Conservation (phyloP, 2,888 invertebrate species). For the Buathra laborator region DNA sequence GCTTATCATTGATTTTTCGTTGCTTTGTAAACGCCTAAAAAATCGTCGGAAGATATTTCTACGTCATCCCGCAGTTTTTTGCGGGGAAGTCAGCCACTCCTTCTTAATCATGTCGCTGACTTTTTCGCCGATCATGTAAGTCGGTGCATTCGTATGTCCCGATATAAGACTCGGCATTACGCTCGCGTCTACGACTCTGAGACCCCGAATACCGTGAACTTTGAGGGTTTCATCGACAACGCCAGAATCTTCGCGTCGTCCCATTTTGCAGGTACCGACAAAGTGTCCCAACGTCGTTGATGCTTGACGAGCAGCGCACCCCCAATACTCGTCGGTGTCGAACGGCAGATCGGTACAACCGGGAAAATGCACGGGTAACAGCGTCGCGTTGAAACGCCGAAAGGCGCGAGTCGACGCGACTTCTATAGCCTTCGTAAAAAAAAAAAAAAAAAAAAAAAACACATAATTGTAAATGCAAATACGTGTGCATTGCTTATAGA, state of each 20-base stretch:
- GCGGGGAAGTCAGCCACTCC: slow-evolving; percentile 78
- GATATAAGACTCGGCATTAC: slow-evolving; percentile 87
- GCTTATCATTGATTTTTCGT: too few relatives aligned
- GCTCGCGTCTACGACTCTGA: slow-evolving; percentile 88
- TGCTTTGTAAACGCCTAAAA: too few relatives aligned
- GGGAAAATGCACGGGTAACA: slow-evolving; percentile 88
- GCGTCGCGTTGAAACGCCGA: slow-evolving; percentile 86
- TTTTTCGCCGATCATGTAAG: slow-evolving; percentile 88
- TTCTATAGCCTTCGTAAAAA: slow-evolving; percentile 86
- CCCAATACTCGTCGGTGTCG: slow-evolving; percentile 90
- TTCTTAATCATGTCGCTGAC: slow-evolving; percentile 87
- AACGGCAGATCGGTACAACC: slow-evolving; percentile 89
- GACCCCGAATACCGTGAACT: slow-evolving; percentile 86
- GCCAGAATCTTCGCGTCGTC: slow-evolving; percentile 82
- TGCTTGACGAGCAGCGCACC: slow-evolving; percentile 90
- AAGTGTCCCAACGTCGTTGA: slow-evolving; percentile 89
- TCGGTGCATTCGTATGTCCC: slow-evolving; percentile 87
- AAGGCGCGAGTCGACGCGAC: slow-evolving; percentile 87
- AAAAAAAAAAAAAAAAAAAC: slow-evolving; percentile 41
- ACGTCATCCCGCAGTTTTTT: slow-evolving; percentile 18
- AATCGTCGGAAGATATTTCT: not conserved
- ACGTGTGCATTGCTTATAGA: not conserved
- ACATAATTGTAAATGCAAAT: not conserved
- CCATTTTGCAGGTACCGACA: slow-evolving; percentile 87
- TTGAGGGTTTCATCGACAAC: slow-evolving; percentile 86